Evolutionary conservation across 2,797 vertebrate genomes (phyloP).

Genomic region (Malurus splendens): DNA sequence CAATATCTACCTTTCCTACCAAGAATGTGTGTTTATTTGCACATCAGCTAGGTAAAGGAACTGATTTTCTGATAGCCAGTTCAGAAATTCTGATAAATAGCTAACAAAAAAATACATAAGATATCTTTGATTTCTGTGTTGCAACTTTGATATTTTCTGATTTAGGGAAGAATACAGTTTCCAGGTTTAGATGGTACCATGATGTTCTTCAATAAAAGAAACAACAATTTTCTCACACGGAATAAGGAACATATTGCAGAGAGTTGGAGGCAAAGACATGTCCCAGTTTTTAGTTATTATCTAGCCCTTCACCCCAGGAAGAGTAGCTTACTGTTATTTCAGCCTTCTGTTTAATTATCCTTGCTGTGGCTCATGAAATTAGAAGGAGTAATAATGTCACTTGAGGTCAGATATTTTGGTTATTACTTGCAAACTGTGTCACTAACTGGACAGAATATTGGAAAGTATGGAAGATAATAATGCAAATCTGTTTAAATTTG

Average conservation of each 20-base stretch:
- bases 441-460: not conserved
- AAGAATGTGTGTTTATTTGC: not conserved
- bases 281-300: not conserved
- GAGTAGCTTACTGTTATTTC: not conserved
- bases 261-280: not conserved
- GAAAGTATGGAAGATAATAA: not conserved
- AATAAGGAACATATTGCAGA: not conserved
- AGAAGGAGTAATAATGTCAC: not conserved
- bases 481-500: not conserved
- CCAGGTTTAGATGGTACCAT: not conserved
- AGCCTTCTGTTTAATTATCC: not conserved
- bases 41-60: not conserved
- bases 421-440: not conserved
- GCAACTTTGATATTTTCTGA: not conserved
- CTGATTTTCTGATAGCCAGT: not conserved
- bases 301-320: not conserved
- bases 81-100: not conserved
- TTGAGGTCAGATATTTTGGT: not conserved
- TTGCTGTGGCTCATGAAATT: not conserved
- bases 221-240: not conserved
- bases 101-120: not conserved
- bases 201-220: not conserved
- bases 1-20: not conserved
- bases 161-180: not conserved
- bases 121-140: not conserved